Conservation (phyloP, 92 coral and sea anemone genomes). For the Phenganax stokvisi region DNA sequence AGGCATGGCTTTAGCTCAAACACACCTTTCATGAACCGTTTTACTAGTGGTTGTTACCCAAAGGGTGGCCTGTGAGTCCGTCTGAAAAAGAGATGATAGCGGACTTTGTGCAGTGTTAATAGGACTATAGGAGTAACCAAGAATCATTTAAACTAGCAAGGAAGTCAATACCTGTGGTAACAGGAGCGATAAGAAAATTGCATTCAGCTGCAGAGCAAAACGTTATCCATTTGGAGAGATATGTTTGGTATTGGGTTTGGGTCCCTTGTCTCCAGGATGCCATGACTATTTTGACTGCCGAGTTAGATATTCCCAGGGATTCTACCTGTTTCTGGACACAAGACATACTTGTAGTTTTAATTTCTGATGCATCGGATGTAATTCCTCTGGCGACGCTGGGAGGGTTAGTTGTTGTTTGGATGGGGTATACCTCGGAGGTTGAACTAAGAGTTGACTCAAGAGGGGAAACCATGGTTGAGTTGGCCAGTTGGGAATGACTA, state of each 20-base stretch:
- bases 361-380: conserved; percentile 50
- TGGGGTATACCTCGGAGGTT: conserved; percentile 42
- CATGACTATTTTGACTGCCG: conserved; percentile 20
- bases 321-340: conserved; percentile 39
- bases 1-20: conserved; percentile 38
- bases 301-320: conserved; percentile 20
- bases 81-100: conserved; percentile 38
- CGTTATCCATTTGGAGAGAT: background rate
- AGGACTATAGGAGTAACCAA: conserved; percentile 34
- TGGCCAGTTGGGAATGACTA: conserved; percentile 55
- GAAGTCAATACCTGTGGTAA: conserved; percentile 39
- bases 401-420: conserved; percentile 43
- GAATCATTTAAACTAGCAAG: conserved; percentile 33
- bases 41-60: conserved; percentile 50
- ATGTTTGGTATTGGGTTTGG: conserved; percentile 28
- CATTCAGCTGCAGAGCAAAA: conserved; percentile 20
- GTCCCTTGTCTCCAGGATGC: conserved; percentile 48
- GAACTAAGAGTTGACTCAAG: conserved; percentile 30
- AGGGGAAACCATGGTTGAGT: conserved; percentile 54
- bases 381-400: conserved; percentile 39
- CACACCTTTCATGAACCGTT: conserved; percentile 11
- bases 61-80: conserved; percentile 9
- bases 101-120: conserved; percentile 49
- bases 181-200: conserved; percentile 24
- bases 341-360: conserved; percentile 39